Conservation (phyloP, 2,797 vertebrate species). For the Chromobotia macracanthus region DNA sequence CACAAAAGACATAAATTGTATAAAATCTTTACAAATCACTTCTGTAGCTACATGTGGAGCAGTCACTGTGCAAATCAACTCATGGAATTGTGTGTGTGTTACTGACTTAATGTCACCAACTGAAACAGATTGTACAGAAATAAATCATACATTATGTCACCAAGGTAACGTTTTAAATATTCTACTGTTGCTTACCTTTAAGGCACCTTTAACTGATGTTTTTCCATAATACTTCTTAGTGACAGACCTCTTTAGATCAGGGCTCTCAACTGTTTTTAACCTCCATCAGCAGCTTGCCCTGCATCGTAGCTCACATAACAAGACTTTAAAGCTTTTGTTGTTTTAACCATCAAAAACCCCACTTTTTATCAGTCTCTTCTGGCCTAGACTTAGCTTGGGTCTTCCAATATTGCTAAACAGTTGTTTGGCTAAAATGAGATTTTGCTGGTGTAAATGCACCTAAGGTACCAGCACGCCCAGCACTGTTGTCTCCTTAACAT, state of each 20-base stretch:
- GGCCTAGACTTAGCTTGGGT: not conserved
- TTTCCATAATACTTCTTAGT: not conserved
- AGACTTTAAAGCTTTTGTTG: not conserved
- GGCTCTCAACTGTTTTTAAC: not conserved
- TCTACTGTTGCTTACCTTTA: not conserved
- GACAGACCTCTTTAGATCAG: not conserved
- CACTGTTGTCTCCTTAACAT: slow-evolving; percentile 78
- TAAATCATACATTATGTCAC: not conserved
- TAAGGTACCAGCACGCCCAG: slow-evolving; percentile 72
- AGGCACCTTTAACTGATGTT: not conserved
- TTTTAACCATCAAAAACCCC: not conserved
- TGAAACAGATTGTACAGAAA: not conserved
- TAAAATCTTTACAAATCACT: not conserved
- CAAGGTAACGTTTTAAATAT: not conserved
- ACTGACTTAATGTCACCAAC: not conserved
- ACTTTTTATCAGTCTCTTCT: not conserved
- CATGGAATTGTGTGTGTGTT: not conserved
- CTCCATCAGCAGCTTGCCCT: slow-evolving; percentile 2
- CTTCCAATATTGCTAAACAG: not conserved
- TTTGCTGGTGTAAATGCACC: not conserved
- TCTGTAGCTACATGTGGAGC: not conserved
- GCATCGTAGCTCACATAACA: not conserved
- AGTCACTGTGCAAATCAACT: not conserved
- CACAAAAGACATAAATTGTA: not conserved
- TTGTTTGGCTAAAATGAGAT: slow-evolving; percentile 2